phyloP scores from a whole-genome alignment of 2,113 vertebrate species.

The Sclerurus mexicanus region DNA sequence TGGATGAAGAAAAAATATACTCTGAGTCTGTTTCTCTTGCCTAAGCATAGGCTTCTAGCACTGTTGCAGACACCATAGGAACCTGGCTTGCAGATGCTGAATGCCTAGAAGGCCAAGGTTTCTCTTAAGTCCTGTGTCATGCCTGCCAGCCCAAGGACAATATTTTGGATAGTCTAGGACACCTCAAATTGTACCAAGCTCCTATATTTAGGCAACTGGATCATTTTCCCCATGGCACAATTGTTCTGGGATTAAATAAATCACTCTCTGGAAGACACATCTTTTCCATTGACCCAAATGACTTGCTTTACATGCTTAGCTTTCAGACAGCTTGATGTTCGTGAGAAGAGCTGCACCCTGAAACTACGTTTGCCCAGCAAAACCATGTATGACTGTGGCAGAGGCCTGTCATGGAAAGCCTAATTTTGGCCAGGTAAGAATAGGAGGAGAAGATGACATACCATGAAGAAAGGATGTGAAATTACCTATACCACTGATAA shows the following conservation, averaged over 20 bases:
- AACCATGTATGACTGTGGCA: not conserved
- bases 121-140: not conserved
- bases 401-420: not conserved
- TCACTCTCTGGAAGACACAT: not conserved
- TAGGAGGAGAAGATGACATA: not conserved
- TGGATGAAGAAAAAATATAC: not conserved
- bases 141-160: not conserved
- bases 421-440: not conserved
- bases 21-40: not conserved
- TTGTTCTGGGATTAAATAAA: conserved; percentile 35
- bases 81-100: not conserved
- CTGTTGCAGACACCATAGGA: not conserved
- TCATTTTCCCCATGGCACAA: not conserved
- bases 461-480: not conserved
- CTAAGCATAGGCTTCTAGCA: not conserved
- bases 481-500: not conserved
- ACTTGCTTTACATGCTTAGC: not conserved
- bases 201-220: conserved; percentile 40
- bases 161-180: not conserved
- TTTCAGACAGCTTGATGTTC: not conserved
- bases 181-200: not conserved
- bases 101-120: not conserved
- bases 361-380: not conserved
- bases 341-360: not conserved
- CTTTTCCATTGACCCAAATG: not conserved